Conservation (phyloP, 2,113 vertebrate species). For the Sander vitreus region DNA sequence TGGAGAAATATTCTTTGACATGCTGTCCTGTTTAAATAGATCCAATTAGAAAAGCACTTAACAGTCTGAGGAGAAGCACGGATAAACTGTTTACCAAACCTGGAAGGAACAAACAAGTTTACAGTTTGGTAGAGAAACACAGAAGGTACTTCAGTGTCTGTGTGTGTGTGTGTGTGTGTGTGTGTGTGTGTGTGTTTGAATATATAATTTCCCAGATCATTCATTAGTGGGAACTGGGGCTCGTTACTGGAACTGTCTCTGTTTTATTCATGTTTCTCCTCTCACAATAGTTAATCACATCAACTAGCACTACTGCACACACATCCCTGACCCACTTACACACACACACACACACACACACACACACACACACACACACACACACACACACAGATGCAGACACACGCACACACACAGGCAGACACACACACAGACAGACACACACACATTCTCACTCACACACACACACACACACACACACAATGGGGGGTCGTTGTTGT, state of each 20-base stretch:
- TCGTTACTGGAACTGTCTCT: conserved; percentile 40
- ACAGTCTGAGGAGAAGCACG: not conserved
- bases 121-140: not conserved
- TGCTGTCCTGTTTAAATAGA: not conserved
- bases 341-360: not conserved
- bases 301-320: conserved; percentile 42
- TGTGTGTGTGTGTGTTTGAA: conserved; percentile 22
- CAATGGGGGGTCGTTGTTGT: not conserved
- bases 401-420: not conserved
- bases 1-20: conserved; percentile 8
- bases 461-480: not conserved
- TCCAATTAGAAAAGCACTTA: conserved; percentile 20
- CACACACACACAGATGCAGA: conserved; percentile 1
- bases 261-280: conserved; percentile 65
- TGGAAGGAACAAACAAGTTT: not conserved
- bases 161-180: not conserved
- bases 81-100: conserved; percentile 23
- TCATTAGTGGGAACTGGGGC: conserved; percentile 56
- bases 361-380: not conserved
- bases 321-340: conserved; percentile 46
- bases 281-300: conserved; percentile 46
- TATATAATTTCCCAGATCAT: conserved; percentile 25
- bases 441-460: not conserved
- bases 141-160: no score
- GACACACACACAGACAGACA: not conserved